phyloP scores from a whole-genome alignment of 2,888 invertebrate species.

The Chymomyza amoena region DNA sequence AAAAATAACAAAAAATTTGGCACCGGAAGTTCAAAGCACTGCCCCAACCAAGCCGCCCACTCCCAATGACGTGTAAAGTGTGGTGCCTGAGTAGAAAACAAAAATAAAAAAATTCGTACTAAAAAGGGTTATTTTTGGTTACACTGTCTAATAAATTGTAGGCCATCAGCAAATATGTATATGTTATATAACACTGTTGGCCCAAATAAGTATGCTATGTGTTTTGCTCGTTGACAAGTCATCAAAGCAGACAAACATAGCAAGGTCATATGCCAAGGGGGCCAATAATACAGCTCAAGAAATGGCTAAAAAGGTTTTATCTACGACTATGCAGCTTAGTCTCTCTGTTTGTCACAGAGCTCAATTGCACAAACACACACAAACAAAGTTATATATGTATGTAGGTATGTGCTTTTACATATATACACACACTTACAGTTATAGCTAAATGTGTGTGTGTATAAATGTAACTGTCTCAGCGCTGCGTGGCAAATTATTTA shows the following conservation, averaged over 20 bases:
- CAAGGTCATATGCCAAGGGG: not conserved
- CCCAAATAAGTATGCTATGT: slow-evolving; percentile 59
- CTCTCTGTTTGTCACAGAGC: not conserved
- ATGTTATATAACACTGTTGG: slow-evolving; percentile 69
- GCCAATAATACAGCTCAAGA: not conserved
- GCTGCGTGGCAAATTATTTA: not conserved
- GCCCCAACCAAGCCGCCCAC: slow-evolving; percentile 6
- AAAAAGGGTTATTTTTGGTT: not conserved
- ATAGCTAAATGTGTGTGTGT: slow-evolving; percentile 31
- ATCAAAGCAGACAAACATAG: slow-evolving; percentile 46
- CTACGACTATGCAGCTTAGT: not conserved
- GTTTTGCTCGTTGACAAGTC: slow-evolving; percentile 60
- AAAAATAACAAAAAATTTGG: not conserved
- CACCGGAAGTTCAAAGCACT: not conserved
- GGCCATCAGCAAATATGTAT: slow-evolving; percentile 48
- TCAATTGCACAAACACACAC: slow-evolving; percentile 24
- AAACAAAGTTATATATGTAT: slow-evolving; percentile 56
- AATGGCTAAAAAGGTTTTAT: not conserved
- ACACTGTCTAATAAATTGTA: slow-evolving; percentile 39
- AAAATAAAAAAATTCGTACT: not conserved
- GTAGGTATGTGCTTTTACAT: slow-evolving; percentile 22
- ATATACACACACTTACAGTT: slow-evolving; percentile 41
- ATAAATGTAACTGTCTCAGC: slow-evolving; percentile 2
- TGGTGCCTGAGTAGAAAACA: not conserved
- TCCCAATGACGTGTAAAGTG: not conserved